Conservation (phyloP, 2,797 vertebrate species). For the Trachurus trachurus region DNA sequence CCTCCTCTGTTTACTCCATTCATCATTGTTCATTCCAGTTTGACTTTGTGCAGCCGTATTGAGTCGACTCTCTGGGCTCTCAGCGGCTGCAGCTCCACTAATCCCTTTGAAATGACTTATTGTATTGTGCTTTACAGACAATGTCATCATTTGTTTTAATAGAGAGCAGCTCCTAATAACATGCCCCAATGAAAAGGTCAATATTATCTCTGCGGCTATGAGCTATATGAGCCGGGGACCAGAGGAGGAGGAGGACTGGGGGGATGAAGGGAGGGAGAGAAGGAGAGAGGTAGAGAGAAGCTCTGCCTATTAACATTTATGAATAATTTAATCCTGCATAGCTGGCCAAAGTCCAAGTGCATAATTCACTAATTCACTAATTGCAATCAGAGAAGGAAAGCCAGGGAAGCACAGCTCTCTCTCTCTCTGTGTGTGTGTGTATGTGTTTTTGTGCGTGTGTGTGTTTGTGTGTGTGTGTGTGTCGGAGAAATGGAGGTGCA, state of each 20-base stretch:
- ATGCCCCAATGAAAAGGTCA: conserved; percentile 82
- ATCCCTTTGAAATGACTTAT: conserved; percentile 77
- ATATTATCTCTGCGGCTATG: conserved; percentile 75
- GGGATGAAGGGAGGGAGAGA: conserved; percentile 32
- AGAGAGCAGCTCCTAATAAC: conserved; percentile 77
- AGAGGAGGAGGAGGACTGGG: conserved; percentile 53
- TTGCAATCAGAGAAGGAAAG: conserved; percentile 82
- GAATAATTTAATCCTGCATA: conserved; percentile 84
- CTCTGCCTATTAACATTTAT: conserved; percentile 82
- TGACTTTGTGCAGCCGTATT: conserved; percentile 58
- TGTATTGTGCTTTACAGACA: conserved; percentile 75
- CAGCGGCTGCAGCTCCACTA: conserved; percentile 54
- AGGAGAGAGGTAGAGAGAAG: conserved; percentile 27
- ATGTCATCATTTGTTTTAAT: conserved; percentile 81
- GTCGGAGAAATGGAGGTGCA: conserved; percentile 56
- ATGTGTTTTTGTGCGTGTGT: not conserved
- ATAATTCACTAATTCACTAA: conserved; percentile 87
- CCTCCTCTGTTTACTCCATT: conserved; percentile 57
- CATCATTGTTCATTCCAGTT: conserved; percentile 70
- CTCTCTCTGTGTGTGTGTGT: not conserved
- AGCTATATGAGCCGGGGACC: conserved; percentile 63
- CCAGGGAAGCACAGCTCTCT: conserved; percentile 54
- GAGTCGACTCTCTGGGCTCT: conserved; percentile 56
- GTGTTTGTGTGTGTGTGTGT: conserved; percentile 36
- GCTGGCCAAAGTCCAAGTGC: conserved; percentile 84